These are phyloP conservation scores for Heterotilapia buettikoferi DNA, from an alignment of 2,113 vertebrate species.

Conservation along the genomic window DNA sequence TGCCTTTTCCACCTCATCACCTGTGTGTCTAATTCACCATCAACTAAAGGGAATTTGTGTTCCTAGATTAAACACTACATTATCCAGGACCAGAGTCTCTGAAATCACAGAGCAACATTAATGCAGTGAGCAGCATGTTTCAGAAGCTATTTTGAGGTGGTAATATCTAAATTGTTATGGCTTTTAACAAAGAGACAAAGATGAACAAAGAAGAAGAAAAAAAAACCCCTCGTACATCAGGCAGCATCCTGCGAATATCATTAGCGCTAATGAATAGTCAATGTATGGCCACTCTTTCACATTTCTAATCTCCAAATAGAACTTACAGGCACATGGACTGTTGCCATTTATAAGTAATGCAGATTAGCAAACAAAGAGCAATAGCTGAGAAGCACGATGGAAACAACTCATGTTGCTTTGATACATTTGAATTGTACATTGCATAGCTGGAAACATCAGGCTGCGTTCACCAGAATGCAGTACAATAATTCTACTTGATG, in stretches of 20 bases:
- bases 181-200: slow-evolving; percentile 12
- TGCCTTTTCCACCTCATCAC: not conserved
- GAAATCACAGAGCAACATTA: slow-evolving; percentile 1
- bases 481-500: not conserved
- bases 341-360: not conserved
- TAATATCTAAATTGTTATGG: not conserved
- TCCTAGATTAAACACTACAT: slow-evolving; percentile 22
- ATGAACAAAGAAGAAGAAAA: not conserved
- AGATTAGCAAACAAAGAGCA: not conserved
- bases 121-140: not conserved
- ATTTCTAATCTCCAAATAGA: not conserved
- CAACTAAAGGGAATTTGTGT: slow-evolving; percentile 9
- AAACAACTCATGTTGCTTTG: not conserved
- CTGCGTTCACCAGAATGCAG: not conserved
- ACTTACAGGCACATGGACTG: not conserved
- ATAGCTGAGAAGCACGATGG: not conserved
- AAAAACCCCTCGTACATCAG: not conserved
- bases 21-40: slow-evolving; percentile 2
- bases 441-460: not conserved
- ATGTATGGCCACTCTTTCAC: slow-evolving; percentile 19
- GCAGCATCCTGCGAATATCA: not conserved
- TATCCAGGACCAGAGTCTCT: not conserved
- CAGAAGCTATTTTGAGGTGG: not conserved
- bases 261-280: slow-evolving; percentile 29
- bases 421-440: not conserved